Evolutionary conservation across 2,113 vertebrate species (phyloP).

Genomic region (Carlito syrichta): DNA sequence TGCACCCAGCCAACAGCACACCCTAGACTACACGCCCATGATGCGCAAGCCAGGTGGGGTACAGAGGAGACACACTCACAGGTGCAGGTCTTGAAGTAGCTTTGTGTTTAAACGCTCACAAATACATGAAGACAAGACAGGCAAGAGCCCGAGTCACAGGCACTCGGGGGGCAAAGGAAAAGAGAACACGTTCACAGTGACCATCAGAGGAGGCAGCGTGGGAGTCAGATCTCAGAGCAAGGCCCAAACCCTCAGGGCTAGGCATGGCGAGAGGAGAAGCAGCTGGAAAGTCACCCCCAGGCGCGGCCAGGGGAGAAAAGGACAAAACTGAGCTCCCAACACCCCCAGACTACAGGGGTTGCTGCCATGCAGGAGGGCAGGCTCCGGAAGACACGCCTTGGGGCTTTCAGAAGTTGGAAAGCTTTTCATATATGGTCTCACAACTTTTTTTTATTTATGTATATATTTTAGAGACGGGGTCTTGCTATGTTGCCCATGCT

Average conservation of each 20-base stretch:
- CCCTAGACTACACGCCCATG: accelerated
- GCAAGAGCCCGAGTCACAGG: neutral
- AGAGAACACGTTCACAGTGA: neutral
- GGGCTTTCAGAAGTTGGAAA: neutral
- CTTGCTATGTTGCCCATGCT: too few species aligned
- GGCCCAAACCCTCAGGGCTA: neutral
- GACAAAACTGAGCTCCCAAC: neutral
- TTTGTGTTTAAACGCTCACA: neutral
- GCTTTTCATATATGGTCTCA: neutral
- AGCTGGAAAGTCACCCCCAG: too few species aligned
- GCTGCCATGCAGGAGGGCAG: accelerated
- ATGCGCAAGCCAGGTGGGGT: neutral
- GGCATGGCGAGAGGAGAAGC: neutral
- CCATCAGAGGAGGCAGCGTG: neutral
- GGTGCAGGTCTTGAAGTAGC: neutral
- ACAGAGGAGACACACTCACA: neutral
- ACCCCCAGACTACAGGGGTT: accelerated
- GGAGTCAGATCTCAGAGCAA: neutral
- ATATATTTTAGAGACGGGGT: too few species aligned
- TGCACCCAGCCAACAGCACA: neutral
- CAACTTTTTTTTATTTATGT: neutral
- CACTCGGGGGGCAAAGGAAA: neutral
- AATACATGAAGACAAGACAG: neutral
- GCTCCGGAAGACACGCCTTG: neutral
- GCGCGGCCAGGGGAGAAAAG: too few species aligned